Evolutionary conservation across 1,140 invertebrate genomes (phyloP), one percentile per base, ranked within the genome.

Genomic region (Platyscapa corneri): DNA sequence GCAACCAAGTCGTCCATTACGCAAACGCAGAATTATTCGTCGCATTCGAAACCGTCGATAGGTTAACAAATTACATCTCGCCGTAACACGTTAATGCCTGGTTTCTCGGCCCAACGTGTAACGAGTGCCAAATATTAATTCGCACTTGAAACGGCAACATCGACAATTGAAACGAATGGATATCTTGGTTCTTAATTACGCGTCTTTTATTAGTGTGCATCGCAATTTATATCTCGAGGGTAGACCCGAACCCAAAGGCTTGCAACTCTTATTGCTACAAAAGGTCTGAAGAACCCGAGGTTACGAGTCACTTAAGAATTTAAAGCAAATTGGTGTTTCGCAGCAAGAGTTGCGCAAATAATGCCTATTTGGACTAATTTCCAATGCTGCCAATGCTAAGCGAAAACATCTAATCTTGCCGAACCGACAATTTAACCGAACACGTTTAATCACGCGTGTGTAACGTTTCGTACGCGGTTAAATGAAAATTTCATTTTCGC

Each of bases 251-350:
- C 37, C 67, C 23, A 20, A 37, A 70, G 18, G 34, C 67, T 39
- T 37, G 37, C 37, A 70, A 70, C 67, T 70, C 20, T 72, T 72
- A 74, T 74, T 74, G n/a, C 37, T 74, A 74, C 23, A 42, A 42
- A 42, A 42, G 70, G 14, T 20, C 12, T n/a, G 14, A 32, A 42
- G 70, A 74, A 74, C 70, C 70, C 12, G 37, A 42, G 37, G 23
- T 72, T 23, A 72, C 67, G 8, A 32, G 37, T 74, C 34, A 42
- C 23, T 74, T 74, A 27, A 42, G 7, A 74, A 30, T 42, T 74
- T 74, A 74, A 7, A 16, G 37, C n/a, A 74, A 74, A 74, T 74
- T 74, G 39, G 70, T n/a, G 23, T 74, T 5, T 74, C 42, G 18
- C 34, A 42, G n/a, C 39, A 74, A 39, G 39, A 74, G 67, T n/a